Base-by-base conservation (phyloP, 1,140 invertebrate genomes). In the Neuroterus valhalla region DNA sequence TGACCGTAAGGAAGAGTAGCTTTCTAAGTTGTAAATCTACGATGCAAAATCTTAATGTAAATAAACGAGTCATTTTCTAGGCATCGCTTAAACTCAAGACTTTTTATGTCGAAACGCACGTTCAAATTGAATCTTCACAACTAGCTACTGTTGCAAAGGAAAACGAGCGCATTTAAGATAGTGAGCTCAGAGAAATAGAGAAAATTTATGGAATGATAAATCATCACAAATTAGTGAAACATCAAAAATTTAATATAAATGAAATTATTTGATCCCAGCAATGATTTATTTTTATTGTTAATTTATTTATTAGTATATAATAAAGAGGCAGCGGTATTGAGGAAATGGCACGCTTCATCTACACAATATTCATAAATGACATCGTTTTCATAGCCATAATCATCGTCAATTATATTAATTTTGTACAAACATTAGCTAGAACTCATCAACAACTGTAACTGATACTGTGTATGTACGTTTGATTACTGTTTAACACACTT, bases 61-160 rank as follows among this genome's bases (percentile, higher is more conserved):
- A 62, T 62, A 62, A 62, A 62, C 55, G 55, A 62, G 55, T 62
- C 55, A 62, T 62, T 62, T 62, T 62, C 55, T 62, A 62, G 55
- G 31, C 55, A 62, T 62, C 23, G 55, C 55, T 62, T 38, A 23
- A 62, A 62, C 3, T 62, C 31, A 62, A 38, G 31, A 62, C 55
- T 62, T 62, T 62, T 12, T 23, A 55, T 55, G 52, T 55, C 23
- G 19, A 15, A 55, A 55, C 4, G 26, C 4, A 19, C 12, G 21
- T 50, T 50, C 17, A 50, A 19, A 19, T 50, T 26, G 14, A 55
- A 55, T 10, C 52, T 31, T 55, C 8, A 23, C 10, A 38, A 38
- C 10, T 38, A 38, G 31, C 31, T 38, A 38, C 31, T 38, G 31
- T 8, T 38, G 31, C 31, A 10, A 38, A 38, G 31, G 5, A 38